Evolutionary conservation across 30 jellyfish, hydroid and myxozoan species (phyloP).

Genomic region (Turritopsis dohrnii): DNA sequence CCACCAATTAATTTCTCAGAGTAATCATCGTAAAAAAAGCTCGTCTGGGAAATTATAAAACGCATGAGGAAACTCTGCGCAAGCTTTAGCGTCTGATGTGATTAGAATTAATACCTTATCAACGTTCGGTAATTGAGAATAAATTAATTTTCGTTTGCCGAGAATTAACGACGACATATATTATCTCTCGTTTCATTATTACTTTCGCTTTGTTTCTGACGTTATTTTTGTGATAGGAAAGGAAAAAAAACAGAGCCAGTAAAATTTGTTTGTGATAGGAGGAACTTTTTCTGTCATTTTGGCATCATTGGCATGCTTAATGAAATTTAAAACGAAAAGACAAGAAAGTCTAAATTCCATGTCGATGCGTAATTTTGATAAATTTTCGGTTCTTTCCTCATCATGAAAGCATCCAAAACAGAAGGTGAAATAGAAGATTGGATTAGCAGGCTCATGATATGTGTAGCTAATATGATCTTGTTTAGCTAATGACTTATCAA

Average conservation of each 20-base stretch:
- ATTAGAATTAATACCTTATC: background rate
- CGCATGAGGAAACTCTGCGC: background rate
- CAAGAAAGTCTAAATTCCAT: background rate
- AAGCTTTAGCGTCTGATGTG: background rate
- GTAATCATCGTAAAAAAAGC: background rate
- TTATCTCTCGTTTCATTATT: background rate
- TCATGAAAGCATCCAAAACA: too few species aligned
- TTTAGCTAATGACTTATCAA: background rate
- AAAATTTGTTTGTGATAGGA: too few species aligned
- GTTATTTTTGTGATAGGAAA: too few species aligned
- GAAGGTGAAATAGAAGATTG: background rate
- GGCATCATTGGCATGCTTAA: too few species aligned
- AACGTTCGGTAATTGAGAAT: background rate
- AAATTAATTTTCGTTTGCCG: background rate
- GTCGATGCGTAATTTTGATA: background rate
- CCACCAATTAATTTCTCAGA: background rate
- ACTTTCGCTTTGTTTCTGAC: too few species aligned
- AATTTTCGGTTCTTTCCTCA: background rate
- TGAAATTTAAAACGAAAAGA: background rate
- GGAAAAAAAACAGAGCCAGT: background rate
- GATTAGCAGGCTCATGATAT: background rate
- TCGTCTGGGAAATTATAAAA: background rate
- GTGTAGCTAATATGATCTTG: background rate
- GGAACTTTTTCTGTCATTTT: background rate
- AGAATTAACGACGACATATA: background rate